phyloP scores from a whole-genome alignment of 2,888 invertebrate genomes.

The Amphipoea oculea region DNA sequence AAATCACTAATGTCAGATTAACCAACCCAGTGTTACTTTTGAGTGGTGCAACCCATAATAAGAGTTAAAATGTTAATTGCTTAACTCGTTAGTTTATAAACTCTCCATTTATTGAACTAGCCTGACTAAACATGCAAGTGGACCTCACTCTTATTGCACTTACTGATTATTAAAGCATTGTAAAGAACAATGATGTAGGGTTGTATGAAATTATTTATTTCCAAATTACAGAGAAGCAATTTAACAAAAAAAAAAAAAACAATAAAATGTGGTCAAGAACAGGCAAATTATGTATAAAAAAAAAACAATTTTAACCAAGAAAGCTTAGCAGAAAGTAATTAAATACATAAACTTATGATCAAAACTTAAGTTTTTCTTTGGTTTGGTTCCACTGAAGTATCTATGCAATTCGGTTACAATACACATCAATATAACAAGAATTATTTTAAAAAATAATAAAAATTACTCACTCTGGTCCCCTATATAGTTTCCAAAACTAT shows the following conservation, averaged over 20 bases:
- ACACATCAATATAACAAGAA: background rate
- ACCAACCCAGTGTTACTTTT: background rate
- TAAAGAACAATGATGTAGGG: too few relatives aligned
- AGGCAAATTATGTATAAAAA: background rate
- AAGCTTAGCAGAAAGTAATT: background rate
- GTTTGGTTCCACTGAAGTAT: background rate
- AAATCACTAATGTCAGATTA: background rate
- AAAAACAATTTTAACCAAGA: background rate
- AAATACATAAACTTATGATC: background rate
- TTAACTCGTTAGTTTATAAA: too few relatives aligned
- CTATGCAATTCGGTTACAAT: background rate
- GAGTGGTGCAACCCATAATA: background rate
- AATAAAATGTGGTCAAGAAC: background rate
- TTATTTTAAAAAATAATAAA: background rate
- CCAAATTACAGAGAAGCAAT: background rate
- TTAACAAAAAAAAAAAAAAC: background rate
- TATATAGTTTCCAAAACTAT: slow-evolving; percentile 83
- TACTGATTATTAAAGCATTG: too few relatives aligned
- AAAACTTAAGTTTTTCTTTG: background rate
- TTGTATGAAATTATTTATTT: too few relatives aligned
- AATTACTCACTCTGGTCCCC: slow-evolving; percentile 79
- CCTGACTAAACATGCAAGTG: too few relatives aligned
- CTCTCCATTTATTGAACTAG: too few relatives aligned
- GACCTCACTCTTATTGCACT: too few relatives aligned
- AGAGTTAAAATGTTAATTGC: background rate